A percentile compares a stretch with the other conserved stretches of the same genome.
Conservation (phyloP, 1,140 invertebrate species). For the Dreissena polymorpha region DNA sequence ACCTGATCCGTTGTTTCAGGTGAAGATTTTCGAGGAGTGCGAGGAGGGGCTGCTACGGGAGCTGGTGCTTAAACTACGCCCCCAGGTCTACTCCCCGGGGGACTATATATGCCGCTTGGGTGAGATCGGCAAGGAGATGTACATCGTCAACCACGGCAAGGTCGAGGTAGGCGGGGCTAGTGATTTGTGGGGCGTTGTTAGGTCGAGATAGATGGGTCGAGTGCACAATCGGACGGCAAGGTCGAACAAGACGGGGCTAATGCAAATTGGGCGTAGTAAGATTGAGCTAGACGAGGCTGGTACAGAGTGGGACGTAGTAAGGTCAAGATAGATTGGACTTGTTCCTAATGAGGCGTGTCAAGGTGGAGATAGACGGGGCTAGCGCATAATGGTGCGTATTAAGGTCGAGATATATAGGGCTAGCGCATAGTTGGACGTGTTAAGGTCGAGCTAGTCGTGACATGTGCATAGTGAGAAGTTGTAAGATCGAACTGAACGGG, state of each 20-base stretch:
- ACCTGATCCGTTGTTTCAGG: slow-evolving; percentile 77
- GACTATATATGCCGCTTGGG: slow-evolving; percentile 76
- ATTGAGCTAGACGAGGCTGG: not conserved
- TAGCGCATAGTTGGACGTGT: not conserved
- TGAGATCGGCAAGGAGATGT: slow-evolving; percentile 97
- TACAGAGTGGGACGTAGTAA: not conserved
- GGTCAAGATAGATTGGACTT: not conserved
- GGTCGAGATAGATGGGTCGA: not conserved
- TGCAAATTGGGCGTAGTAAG: not conserved
- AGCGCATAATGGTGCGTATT: not conserved
- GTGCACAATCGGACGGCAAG: not conserved
- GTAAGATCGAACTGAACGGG: too few relatives aligned
- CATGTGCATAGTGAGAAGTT: too few relatives aligned
- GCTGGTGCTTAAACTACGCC: slow-evolving; percentile 71
- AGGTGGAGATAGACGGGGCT: not conserved
- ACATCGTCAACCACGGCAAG: slow-evolving; percentile 98
- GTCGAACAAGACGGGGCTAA: not conserved
- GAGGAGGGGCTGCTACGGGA: slow-evolving; percentile 73
- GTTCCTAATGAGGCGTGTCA: not conserved
- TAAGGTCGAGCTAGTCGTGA: too few relatives aligned
- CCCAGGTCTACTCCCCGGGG: slow-evolving; percentile 72
- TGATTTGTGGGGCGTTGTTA: not conserved
- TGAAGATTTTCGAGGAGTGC: slow-evolving; percentile 75
- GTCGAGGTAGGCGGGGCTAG: slow-evolving; percentile 86
- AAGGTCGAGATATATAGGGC: not conserved